Conservation (phyloP, 2,888 invertebrate genomes). For the Himalopsyche anomala region DNA sequence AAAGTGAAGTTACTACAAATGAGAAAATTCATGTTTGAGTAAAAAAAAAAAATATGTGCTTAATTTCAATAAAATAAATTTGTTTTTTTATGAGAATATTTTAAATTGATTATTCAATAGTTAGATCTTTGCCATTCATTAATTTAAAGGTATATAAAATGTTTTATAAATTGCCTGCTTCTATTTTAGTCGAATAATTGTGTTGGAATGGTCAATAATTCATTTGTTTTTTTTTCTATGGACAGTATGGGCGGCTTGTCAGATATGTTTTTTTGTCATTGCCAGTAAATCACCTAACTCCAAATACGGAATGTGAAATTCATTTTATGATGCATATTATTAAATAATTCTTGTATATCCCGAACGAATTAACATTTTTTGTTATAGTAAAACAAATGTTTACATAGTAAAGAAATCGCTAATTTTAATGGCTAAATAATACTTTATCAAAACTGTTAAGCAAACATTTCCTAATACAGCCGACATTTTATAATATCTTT, state of each 20-base stretch:
- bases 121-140: no score
- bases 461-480: no score
- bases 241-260: not conserved
- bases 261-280: not conserved
- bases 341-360: not conserved
- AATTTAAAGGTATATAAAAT: no score
- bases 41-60: no score
- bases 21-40: no score
- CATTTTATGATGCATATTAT: not conserved
- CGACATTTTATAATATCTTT: no score
- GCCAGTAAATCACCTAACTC: conserved; percentile 2
- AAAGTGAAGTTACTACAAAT: no score
- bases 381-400: not conserved
- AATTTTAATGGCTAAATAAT: conserved; percentile 9
- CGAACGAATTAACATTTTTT: conserved; percentile 9
- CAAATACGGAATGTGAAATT: conserved; percentile 38
- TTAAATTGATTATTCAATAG: no score
- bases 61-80: no score
- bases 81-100: no score
- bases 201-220: not conserved
- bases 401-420: not conserved
- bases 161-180: no score
- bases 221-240: conserved; percentile 10
- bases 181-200: no score
- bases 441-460: not conserved